Base-by-base conservation (phyloP, 2,797 vertebrate genomes). In the Diplodus sargus region DNA sequence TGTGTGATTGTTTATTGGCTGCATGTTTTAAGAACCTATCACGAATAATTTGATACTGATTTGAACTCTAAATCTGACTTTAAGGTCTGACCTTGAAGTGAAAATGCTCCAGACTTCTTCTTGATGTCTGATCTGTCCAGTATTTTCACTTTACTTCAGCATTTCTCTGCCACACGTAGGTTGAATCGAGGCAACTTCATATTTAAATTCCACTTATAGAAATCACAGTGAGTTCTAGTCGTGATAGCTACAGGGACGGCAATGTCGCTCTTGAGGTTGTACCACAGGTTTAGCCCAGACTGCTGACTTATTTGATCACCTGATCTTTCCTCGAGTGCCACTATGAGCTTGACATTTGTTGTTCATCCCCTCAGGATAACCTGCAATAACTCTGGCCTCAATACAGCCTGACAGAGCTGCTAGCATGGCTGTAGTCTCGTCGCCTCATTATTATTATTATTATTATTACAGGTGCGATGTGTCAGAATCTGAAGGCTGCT, bases 1-100 rank as follows among this genome's bases (percentile, higher is more conserved):
- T 81, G 43, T 60, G 12, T 72, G 58, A 17, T 45, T 71, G 18
- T 70, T 12, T 30, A 14, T 47, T 74, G 76, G 53, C 23, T 70
- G 42, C 62, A 22, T 67, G 28, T 52, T 51, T 74, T 18, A 22
- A 49, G 25, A 23, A 54, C 51, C 2, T 12, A 12, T 15, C 3
- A 28, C 30, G 7, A 53, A 73, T 22, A 58, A 51, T n/a, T 15
- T 28, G 47, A 18, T 45, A 16, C 4, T 52, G 16, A 57, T 59
- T 61, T 58, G 1, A 76, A 34, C 5, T 23, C 48, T 17, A 45
- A 7, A 13, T 59, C 9, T 74, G 58, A 39, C 20, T 72, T 72
- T 0, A 61, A 49, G 1, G 2, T 25, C 0, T 43, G 3, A 30
- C 22, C 23, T 25, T 20, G 45, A 20, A 30, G 49, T 23, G 65